A percentile compares a stretch with the other conserved stretches of the same genome.
phyloP scores from a whole-genome alignment of 2,888 invertebrate species.

The Esperia sulphurella region DNA sequence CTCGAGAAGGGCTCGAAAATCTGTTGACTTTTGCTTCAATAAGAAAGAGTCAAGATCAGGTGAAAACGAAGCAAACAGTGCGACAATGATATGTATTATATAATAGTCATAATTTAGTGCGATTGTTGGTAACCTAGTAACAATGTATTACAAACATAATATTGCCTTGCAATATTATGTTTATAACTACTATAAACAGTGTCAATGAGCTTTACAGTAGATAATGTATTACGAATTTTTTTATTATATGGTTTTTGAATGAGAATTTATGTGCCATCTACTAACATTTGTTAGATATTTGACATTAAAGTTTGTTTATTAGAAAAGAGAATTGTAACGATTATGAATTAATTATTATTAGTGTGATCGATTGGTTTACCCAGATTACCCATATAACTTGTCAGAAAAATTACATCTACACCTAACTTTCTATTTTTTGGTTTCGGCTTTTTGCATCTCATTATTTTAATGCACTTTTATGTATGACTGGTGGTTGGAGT shows the following conservation, averaged over 20 bases:
- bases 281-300: too few species aligned
- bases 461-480: background rate
- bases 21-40: slow-evolving; percentile 55
- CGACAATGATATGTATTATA: slow-evolving; percentile 19
- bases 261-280: too few species aligned
- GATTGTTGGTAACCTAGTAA: background rate
- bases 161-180: too few species aligned
- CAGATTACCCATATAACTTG: background rate
- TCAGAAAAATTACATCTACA: background rate
- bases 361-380: too few species aligned
- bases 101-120: background rate
- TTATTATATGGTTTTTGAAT: too few species aligned
- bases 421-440: background rate
- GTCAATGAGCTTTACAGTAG: too few species aligned
- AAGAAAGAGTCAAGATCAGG: slow-evolving; percentile 49
- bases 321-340: too few species aligned
- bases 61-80: slow-evolving; percentile 45
- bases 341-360: too few species aligned
- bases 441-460: slow-evolving; percentile 1
- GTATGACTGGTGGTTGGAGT: slow-evolving; percentile 35
- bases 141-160: background rate
- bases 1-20: slow-evolving; percentile 68
- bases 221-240: too few species aligned
- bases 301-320: too few species aligned
- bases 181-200: too few species aligned